These are phyloP conservation scores for Apotomis betuletana DNA, from an alignment of 2,888 invertebrate species.

Conservation along the genomic window DNA sequence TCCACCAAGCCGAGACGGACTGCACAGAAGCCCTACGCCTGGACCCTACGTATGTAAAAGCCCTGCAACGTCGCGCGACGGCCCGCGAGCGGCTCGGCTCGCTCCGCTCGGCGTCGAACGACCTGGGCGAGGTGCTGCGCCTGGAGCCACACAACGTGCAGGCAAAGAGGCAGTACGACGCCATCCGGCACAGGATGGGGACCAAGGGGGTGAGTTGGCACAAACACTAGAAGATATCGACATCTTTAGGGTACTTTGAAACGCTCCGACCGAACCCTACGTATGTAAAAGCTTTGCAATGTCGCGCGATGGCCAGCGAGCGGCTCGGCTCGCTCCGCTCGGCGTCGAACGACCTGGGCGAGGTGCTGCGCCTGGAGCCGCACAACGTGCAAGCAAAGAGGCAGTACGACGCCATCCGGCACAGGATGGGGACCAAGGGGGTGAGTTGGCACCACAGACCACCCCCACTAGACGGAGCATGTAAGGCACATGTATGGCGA, in stretches of 20 bases:
- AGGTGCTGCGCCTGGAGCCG: constrained; percentile 90
- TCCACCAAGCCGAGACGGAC: constrained; percentile 89
- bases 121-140: constrained; percentile 87
- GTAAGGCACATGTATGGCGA: too few relatives aligned
- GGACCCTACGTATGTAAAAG: constrained; percentile 92
- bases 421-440: too few relatives aligned
- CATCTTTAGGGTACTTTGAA: too few relatives aligned
- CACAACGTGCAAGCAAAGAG: constrained; percentile 87
- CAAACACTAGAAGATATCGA: too few relatives aligned
- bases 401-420: constrained; percentile 67
- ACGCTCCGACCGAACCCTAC: too few relatives aligned
- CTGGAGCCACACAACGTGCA: constrained; percentile 91
- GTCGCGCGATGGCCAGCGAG: constrained; percentile 90
- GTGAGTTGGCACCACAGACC: too few relatives aligned
- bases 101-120: constrained; percentile 87
- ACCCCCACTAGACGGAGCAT: too few relatives aligned
- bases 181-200: constrained; percentile 81
- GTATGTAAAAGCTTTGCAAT: constrained; percentile 93
- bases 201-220: constrained; percentile 73
- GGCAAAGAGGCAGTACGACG: constrained; percentile 84
- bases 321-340: constrained; percentile 87
- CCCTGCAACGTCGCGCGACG: constrained; percentile 90
- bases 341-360: constrained; percentile 88
- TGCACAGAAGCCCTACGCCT: constrained; percentile 91
- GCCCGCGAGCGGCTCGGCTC: constrained; percentile 89